Percentiles rank a stretch among this genome's conserved stretches.
Evolutionary conservation across 2,797 vertebrate species (phyloP).

Genomic region (Chaetophractus vellerosus): DNA sequence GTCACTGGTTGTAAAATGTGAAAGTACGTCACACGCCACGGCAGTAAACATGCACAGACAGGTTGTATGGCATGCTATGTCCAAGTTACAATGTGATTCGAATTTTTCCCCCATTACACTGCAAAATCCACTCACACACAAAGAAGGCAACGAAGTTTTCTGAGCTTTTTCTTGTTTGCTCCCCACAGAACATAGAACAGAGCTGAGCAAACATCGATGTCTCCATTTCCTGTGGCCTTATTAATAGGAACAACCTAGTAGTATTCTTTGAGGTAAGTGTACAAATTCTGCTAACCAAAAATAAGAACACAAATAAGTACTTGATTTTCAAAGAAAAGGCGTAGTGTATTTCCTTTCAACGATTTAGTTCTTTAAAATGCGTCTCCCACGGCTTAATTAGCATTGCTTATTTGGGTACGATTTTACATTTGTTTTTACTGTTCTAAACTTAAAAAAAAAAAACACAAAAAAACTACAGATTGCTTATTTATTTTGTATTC

Average conservation of each 20-base stretch:
- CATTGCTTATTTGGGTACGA: conserved; percentile 79
- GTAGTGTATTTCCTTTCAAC: conserved; percentile 82
- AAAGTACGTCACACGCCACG: neutral
- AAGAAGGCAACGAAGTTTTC: neutral
- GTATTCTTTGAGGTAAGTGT: conserved; percentile 33
- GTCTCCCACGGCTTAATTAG: conserved; percentile 84
- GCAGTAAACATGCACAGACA: neutral
- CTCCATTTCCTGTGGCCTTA: neutral
- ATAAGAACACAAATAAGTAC: conserved; percentile 77
- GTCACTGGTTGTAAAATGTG: neutral
- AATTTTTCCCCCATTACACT: neutral
- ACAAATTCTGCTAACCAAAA: conserved; percentile 63
- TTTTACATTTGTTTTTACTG: conserved; percentile 84
- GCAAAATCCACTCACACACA: neutral
- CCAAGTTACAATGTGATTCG: neutral
- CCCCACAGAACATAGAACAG: neutral
- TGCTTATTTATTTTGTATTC: conserved; percentile 82
- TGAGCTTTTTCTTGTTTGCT: neutral
- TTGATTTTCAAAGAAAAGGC: conserved; percentile 84
- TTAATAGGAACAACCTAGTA: neutral
- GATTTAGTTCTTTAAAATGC: conserved; percentile 81
- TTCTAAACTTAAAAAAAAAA: conserved; percentile 81
- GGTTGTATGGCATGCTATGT: too few relatives aligned
- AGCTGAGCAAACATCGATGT: neutral
- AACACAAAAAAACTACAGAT: conserved; percentile 41